These are phyloP conservation scores for Platichthys flesus DNA, from an alignment of 2,113 vertebrate species.

Conservation along the genomic window DNA sequence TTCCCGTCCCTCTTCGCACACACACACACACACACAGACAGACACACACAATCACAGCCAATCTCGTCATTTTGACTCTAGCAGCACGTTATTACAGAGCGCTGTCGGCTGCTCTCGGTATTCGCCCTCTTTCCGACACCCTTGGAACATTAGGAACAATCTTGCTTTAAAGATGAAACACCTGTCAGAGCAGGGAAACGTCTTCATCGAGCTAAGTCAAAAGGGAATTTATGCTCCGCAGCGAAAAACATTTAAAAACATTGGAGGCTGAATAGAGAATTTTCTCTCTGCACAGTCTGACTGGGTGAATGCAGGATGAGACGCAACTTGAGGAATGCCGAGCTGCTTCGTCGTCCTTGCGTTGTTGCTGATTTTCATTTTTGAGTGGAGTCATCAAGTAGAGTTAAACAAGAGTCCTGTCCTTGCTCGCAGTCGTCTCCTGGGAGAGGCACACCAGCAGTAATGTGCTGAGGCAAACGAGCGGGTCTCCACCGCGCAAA, in stretches of 20 bases:
- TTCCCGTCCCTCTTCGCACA: constrained; percentile 16
- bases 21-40: no score
- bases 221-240: constrained; percentile 2
- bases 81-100: constrained; percentile 8
- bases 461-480: constrained; percentile 46
- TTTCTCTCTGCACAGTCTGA: constrained; percentile 5
- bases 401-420: constrained; percentile 39
- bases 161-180: constrained; percentile 49
- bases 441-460: constrained; percentile 4
- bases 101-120: background rate
- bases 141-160: constrained; percentile 28
- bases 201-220: constrained; percentile 19
- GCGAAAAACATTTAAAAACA: no score
- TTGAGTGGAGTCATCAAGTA: constrained; percentile 38
- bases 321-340: constrained; percentile 14
- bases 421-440: constrained; percentile 45
- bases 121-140: constrained; percentile 29
- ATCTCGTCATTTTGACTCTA: constrained; percentile 40
- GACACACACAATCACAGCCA: no score
- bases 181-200: constrained; percentile 32
- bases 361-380: background rate
- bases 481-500: constrained; percentile 12
- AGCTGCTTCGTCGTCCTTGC: constrained; percentile 15
- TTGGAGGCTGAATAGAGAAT: constrained; percentile 4
- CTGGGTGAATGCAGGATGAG: constrained; percentile 1